Evolutionary conservation across 2,113 vertebrate species (phyloP), one percentile per base, ranked within the genome.

Genomic region (Heterocephalus glaber): DNA sequence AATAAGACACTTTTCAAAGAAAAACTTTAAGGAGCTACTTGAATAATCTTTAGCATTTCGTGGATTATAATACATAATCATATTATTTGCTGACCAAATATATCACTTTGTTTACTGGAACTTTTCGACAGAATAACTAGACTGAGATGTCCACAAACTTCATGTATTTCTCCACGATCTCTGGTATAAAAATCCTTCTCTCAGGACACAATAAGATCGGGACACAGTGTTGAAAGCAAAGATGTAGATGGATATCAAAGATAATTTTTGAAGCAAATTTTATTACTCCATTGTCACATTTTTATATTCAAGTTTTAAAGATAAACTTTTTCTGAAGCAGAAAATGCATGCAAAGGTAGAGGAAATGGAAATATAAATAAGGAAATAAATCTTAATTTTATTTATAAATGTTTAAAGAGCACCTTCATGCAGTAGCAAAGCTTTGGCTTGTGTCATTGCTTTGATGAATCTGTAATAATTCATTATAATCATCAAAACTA

Each of bases 191-290:
- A 16, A 38, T 26, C 1, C 17, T 52, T 47, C 2, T 83, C 44
- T 65, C 0, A 70, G 17, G 82, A 81, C 22, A 65, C 13, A 33
- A n/a, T 68, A 12, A 65, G 76, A 79, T 30, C 26, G 52, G 17
- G 7, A 16, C 10, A 16, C 19, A 24, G 3, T 41, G 70, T 7
- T 60, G 13, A 65, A 94, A 82, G 7, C 66, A 74, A 74, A 92
- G 49, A 68, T 52, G 10, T 54, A 56, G 24, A 20, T 44, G 47
- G 38, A 60, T 72, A 85, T 85, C 33, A 49, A 65, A 90, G 19
- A 24, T 85, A 20, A 58, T 82, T 97, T 95, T 84, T 56, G 9
- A 77, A 93, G 38, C 19, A 49, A 28, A 84, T 84, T 77, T 33
- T 61, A 58, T 33, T 81, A 33, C 4, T 72, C 20, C 8, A 65